Base-by-base conservation (phyloP, 2,797 vertebrate genomes). In the Chiloscyllium punctatum region DNA sequence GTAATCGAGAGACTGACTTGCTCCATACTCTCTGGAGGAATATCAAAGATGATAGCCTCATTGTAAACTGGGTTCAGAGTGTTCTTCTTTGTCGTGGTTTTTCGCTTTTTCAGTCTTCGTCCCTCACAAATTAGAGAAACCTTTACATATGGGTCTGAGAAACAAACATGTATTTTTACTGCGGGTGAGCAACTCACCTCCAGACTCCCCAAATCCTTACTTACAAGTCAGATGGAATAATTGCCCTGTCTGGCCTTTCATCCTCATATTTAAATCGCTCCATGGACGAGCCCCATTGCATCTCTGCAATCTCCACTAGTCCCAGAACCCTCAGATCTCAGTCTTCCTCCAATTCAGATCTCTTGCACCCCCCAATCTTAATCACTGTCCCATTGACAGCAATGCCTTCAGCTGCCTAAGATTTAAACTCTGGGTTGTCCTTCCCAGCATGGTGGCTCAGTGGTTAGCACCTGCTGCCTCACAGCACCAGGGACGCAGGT, bases 1-100 rank as follows among this genome's bases (percentile, higher is more conserved):
- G 98, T 98, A 96, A 99, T 99, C 97, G 98, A 98, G 96, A 99
- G 98, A 97, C 99, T 99, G 98, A 99, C 99, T 97, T 99, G 99
- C 96, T 99, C 99, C 97, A 99, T 98, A 0, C 99, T 99, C 97
- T 99, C 99, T 0, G 99, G 99, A 48, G 99, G 99, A 88, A 99
- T 99, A 96, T 99, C 99, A 7, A 99, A 99, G 97, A 99, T 98
- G 96, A 99, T 99, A 96, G 99, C 99, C 98, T 99, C 99, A 0
- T 99, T 99, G 97, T 99, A 99, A 95, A 98, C 91, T 0, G 99
- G 99, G 95, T 99, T 99, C 0, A 99, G 98, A 0, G 99, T 99
- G 97, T 98, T 99, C 97, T 98, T 99, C 98, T 99, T 99, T 0
- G 98, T 99, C 15, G 99, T 99, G 0, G 99, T 99, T 98, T 99